A percentile compares a stretch with the other conserved stretches of the same genome.
Evolutionary conservation across 2,113 vertebrate genomes (phyloP).

Genomic region (Crotalus viridis): DNA sequence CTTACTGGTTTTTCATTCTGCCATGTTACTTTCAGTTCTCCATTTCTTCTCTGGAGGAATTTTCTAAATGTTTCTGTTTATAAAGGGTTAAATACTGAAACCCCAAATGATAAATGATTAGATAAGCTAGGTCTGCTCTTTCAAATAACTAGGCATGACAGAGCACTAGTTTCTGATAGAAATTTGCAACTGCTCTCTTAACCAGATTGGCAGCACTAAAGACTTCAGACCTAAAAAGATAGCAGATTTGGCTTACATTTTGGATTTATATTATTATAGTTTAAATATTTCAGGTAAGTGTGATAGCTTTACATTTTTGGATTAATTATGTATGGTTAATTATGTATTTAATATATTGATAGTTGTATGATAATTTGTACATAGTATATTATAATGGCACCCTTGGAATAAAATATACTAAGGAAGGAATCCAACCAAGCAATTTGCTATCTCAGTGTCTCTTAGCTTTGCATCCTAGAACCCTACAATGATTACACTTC

Average conservation of each 20-base stretch:
- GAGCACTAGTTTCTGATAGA: not conserved
- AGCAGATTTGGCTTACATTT: conserved; percentile 53
- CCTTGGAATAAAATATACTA: conserved; percentile 55
- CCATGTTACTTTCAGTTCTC: not conserved
- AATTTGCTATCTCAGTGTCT: conserved; percentile 13
- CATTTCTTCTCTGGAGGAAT: not conserved
- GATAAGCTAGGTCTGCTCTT: not conserved
- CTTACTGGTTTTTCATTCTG: not conserved
- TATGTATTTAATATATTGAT: conserved; percentile 77
- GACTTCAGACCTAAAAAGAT: not conserved
- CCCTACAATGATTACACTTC: not conserved
- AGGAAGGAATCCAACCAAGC: conserved; percentile 39
- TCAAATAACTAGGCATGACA: conserved; percentile 1
- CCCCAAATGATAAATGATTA: not conserved
- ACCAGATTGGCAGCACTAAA: conserved; percentile 26
- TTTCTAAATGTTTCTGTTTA: not conserved
- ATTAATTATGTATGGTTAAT: conserved; percentile 64
- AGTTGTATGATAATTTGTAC: conserved; percentile 70
- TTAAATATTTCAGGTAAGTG: conserved; percentile 56
- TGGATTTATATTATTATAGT: conserved; percentile 51
- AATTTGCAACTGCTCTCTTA: conserved; percentile 39
- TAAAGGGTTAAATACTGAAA: not conserved
- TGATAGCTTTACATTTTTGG: conserved; percentile 65
- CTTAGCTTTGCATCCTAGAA: conserved; percentile 34
- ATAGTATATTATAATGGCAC: conserved; percentile 64